Conservation (phyloP, 2,888 invertebrate species). For the Sialis lutaria region DNA sequence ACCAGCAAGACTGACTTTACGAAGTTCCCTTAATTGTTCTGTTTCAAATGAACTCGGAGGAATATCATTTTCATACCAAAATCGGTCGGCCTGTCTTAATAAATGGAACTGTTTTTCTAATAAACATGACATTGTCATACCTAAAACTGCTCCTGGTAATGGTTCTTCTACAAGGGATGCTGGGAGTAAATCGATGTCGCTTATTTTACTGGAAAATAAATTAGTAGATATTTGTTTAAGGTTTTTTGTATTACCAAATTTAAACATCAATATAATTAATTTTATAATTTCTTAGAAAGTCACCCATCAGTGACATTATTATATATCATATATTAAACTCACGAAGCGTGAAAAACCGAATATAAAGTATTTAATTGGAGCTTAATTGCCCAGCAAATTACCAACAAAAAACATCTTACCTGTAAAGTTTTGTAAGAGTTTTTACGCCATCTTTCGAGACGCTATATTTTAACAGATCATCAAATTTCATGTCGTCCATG, state of each 20-base stretch:
- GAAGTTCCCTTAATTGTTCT: constrained; percentile 63
- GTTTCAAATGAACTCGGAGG: constrained; percentile 68
- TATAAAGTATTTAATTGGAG: too few species aligned
- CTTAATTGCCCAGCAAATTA: too few species aligned
- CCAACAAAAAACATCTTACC: constrained; percentile 22
- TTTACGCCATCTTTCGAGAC: constrained; percentile 38
- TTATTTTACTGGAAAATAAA: constrained; percentile 33
- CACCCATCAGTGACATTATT: too few species aligned
- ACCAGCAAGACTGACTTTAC: constrained; percentile 62
- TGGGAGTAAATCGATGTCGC: constrained; percentile 70
- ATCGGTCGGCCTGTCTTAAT: constrained; percentile 72
- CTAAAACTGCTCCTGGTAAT: constrained; percentile 63
- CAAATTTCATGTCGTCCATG: constrained; percentile 24
- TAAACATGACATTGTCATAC: constrained; percentile 78
- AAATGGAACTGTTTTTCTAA: constrained; percentile 67
- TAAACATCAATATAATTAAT: too few species aligned
- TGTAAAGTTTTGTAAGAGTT: constrained; percentile 48
- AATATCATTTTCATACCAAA: constrained; percentile 91
- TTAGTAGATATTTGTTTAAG: background rate
- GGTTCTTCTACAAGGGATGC: constrained; percentile 72
- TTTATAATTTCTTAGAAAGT: too few species aligned
- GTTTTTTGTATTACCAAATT: too few species aligned
- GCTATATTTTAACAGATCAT: constrained; percentile 37
- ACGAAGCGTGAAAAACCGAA: too few species aligned
- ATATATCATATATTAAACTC: too few species aligned